Evolutionary conservation across 2,888 invertebrate species (phyloP).

Genomic region (Mycalesis mineus): DNA sequence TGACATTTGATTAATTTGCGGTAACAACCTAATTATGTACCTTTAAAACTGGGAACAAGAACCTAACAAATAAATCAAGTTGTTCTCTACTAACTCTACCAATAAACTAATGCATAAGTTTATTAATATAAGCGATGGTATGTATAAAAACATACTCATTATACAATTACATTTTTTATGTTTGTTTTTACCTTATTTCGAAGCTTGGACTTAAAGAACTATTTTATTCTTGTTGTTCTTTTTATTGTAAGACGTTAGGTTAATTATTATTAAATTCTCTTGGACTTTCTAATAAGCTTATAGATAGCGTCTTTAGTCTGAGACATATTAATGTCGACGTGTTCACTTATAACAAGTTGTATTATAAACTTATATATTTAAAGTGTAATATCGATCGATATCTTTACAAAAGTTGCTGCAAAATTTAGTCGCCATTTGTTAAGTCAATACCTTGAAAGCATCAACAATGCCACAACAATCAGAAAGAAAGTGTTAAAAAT

Average conservation of each 20-base stretch:
- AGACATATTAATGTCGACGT: no score
- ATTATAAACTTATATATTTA: no score
- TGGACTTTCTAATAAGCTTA: neutral
- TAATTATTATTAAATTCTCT: neutral
- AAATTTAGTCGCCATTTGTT: no score
- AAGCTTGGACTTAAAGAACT: neutral
- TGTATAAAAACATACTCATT: neutral
- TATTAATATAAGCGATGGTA: neutral
- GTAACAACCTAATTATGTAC: slow-evolving; percentile 21
- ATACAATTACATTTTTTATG: neutral
- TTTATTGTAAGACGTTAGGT: neutral
- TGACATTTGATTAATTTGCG: slow-evolving; percentile 27
- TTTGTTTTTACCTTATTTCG: neutral
- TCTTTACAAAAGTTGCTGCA: no score
- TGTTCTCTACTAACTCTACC: neutral
- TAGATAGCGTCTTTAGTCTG: no score
- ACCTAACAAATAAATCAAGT: neutral
- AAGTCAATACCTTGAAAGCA: no score
- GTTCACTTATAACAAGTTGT: neutral
- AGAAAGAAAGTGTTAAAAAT: no score
- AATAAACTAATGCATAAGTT: neutral
- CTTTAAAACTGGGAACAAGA: neutral
- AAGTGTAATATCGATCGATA: no score
- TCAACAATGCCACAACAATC: no score
- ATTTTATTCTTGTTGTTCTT: neutral